phyloP scores from a whole-genome alignment of 2,888 invertebrate species.

The Philereme vetulata region DNA sequence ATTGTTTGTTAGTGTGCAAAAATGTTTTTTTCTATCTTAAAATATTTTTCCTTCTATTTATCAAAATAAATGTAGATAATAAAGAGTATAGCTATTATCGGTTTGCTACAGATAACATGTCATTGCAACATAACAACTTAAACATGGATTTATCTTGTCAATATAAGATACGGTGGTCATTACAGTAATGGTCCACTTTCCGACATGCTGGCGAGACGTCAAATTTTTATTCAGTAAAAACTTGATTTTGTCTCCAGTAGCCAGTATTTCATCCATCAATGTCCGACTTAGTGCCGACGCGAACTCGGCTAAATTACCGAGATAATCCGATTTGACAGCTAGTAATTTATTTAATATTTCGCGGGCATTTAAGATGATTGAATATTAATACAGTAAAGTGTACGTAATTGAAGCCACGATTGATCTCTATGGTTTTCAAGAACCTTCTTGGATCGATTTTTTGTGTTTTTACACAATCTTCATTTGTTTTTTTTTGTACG shows the following conservation, averaged over 20 bases:
- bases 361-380: conserved; percentile 47
- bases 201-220: conserved; percentile 1
- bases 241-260: conserved; percentile 13
- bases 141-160: neutral
- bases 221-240: conserved; percentile 21
- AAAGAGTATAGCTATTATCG: too few relatives aligned
- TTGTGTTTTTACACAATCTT: too few relatives aligned
- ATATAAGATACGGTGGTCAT: neutral
- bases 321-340: conserved; percentile 24
- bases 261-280: conserved; percentile 23
- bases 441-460: too few relatives aligned
- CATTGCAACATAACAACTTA: neutral
- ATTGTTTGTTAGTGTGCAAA: too few relatives aligned
- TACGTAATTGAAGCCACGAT: neutral
- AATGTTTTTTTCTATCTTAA: too few relatives aligned
- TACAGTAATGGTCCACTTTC: conserved; percentile 1
- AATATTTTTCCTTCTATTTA: too few relatives aligned
- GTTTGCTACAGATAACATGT: too few relatives aligned
- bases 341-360: conserved; percentile 22
- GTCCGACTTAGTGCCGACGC: conserved; percentile 19
- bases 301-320: conserved; percentile 16
- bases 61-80: too few relatives aligned
- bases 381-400: conserved; percentile 21
- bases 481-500: too few relatives aligned
- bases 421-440: too few relatives aligned